phyloP scores from a whole-genome alignment of 2,113 vertebrate species.

The Rhinogobius similis region DNA sequence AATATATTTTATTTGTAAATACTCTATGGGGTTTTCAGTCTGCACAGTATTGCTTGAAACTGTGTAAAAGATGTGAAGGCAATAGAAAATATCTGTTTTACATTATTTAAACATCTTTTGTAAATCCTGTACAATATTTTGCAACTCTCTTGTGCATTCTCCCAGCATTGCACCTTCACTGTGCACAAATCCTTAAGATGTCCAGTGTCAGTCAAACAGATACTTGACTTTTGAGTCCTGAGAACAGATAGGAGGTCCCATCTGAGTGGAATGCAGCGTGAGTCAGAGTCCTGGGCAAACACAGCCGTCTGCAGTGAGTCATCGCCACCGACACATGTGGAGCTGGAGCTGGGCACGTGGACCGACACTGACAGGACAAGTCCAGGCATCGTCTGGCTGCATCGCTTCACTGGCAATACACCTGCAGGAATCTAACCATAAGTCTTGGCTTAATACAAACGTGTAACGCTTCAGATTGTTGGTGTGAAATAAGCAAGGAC shows the following conservation, averaged over 20 bases:
- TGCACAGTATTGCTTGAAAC: not conserved
- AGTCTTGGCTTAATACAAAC: not conserved
- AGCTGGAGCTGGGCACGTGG: conserved; percentile 59
- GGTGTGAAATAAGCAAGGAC: no score
- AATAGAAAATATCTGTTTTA: no score
- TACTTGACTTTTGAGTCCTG: conserved; percentile 37
- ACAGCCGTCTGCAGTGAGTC: conserved; percentile 65
- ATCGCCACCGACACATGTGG: conserved; percentile 57
- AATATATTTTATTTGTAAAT: no score
- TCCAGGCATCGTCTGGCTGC: conserved; percentile 31
- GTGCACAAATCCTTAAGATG: not conserved
- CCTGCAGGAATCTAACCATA: conserved; percentile 34
- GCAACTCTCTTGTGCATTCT: not conserved
- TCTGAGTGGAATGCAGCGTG: conserved; percentile 42
- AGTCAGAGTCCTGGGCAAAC: conserved; percentile 65
- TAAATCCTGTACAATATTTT: not conserved
- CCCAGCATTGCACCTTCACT: not conserved
- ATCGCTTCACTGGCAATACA: conserved; percentile 38
- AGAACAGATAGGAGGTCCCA: conserved; percentile 52
- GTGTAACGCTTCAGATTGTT: no score
- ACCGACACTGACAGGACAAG: conserved; percentile 50
- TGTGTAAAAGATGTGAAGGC: not conserved
- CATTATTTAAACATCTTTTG: no score
- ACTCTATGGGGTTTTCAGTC: not conserved
- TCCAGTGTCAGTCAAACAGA: conserved; percentile 41